phyloP scores from a whole-genome alignment of 2,888 invertebrate species.

The Nineta flava region DNA sequence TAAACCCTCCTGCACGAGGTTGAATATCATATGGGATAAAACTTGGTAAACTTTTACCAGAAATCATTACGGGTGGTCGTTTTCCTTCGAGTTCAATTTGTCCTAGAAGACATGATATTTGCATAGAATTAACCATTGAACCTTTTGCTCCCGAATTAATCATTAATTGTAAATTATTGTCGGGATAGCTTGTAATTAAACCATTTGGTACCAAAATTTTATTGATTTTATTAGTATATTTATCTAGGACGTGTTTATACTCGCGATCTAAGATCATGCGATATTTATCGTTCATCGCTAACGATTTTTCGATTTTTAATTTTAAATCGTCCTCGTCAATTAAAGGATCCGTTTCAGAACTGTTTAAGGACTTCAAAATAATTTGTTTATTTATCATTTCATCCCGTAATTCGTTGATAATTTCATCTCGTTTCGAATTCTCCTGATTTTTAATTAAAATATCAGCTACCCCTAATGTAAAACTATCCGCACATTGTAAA shows the following conservation, averaged over 20 bases:
- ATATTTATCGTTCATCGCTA: conserved; percentile 56
- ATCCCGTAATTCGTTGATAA: conserved; percentile 44
- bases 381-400: conserved; percentile 40
- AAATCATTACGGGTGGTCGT: conserved; percentile 87
- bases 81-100: conserved; percentile 98
- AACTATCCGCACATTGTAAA: conserved; percentile 71
- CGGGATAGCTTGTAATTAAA: conserved; percentile 73
- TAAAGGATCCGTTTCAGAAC: conserved; percentile 38
- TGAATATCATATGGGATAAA: conserved; percentile 76
- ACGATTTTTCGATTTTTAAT: conserved; percentile 52
- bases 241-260: conserved; percentile 65
- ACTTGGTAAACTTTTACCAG: conserved; percentile 82
- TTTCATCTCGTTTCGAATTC: conserved; percentile 51
- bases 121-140: conserved; percentile 94
- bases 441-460: conserved; percentile 67
- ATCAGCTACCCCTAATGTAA: conserved; percentile 89
- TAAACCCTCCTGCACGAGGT: conserved; percentile 90
- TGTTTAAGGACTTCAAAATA: conserved; percentile 52
- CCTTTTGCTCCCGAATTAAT: conserved; percentile 98
- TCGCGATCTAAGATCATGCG: conserved; percentile 66
- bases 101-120: conserved; percentile 93
- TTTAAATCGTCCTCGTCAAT: conserved; percentile 34
- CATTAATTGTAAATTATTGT: conserved; percentile 96
- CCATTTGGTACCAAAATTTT: conserved; percentile 75
- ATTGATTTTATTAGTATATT: conserved; percentile 80